Evolutionary conservation across 2,888 invertebrate species (phyloP), one percentile per base, ranked within the genome.

Genomic region (Mesorhabditis sp.): DNA sequence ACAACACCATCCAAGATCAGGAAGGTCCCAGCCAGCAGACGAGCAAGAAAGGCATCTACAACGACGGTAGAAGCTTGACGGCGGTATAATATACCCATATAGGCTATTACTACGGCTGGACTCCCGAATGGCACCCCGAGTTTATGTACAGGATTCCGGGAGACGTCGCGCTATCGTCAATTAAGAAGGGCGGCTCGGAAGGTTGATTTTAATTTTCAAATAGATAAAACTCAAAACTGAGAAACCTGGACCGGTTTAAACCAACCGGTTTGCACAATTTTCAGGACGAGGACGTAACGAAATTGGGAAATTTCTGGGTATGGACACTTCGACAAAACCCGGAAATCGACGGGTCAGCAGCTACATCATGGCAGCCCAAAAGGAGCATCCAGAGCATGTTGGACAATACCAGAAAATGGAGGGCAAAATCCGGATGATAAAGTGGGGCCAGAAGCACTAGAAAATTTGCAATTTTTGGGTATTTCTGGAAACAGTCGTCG

Each of bases 361-460:
- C 5, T 70, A 70, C 45, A 82, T 83, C 44, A 65, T 66, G 5
- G 73, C 67, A 13, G 74, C 75, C 5, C 71, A 72, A 5, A 80
- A 71, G 62, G 74, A 75, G 13, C 74, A 74, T 45, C 74, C 78
- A n/a, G 70, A 81, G 43, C 74, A 81, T 45, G 72, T 83, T 66
- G 82, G 82, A 2, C 79, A 80, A 45, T 83, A 73, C 65, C 83
- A 83, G 69, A 83, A 83, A 67, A 84, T 81, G 81, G 82, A 83
- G 28, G 83, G 83, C 45, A 82, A 78, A 70, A 69, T 78, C 50
- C 70, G 83, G 50, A 76, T 72, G 10, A 78, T 83, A 68, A 80
- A 77, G 82, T 82, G 63, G 67, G 72, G 10, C 13, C 44, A 7
- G 13, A n/a, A 42, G n/a, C 5, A 41, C 65, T 28, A 28, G 44